phyloP scores from a whole-genome alignment of 2,797 vertebrate genomes.

The Eleutherodactylus coqui region DNA sequence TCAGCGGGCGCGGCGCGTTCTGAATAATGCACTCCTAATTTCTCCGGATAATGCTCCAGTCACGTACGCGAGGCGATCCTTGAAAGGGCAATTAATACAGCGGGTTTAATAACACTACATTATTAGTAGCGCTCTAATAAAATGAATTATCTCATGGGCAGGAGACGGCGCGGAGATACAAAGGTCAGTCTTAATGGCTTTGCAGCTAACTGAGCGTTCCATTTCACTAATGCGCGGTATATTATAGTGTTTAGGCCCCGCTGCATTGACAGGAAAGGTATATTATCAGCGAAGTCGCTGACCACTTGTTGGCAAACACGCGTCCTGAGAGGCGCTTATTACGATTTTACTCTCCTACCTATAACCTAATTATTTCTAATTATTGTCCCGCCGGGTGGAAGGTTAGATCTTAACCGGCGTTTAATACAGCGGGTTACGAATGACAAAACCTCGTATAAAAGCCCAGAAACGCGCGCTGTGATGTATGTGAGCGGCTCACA shows the following conservation, averaged over 20 bases:
- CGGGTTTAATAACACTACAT: conserved; percentile 43
- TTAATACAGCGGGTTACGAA: background rate
- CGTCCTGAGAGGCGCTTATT: background rate
- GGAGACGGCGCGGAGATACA: conserved; percentile 23
- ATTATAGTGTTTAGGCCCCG: conserved; percentile 26
- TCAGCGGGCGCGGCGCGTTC: background rate
- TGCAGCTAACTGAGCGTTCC: conserved; percentile 16
- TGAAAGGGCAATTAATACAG: conserved; percentile 43
- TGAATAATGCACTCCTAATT: background rate
- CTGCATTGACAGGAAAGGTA: background rate
- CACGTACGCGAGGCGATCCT: background rate
- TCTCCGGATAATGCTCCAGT: conserved; percentile 1
- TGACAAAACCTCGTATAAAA: background rate
- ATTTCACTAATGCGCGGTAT: conserved; percentile 39
- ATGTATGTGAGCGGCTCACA: background rate
- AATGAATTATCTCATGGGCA: conserved; percentile 45
- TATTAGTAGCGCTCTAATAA: conserved; percentile 43
- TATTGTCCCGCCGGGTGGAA: background rate
- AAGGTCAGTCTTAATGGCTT: conserved; percentile 37
- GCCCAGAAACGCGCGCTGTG: background rate
- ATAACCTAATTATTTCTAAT: conserved; percentile 16
- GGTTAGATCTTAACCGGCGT: background rate
- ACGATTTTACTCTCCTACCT: background rate
- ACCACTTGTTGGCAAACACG: conserved; percentile 2
- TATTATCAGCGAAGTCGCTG: background rate